Evolutionary conservation across 2,888 invertebrate species (phyloP), one percentile per base, ranked within the genome.

Genomic region (Epinotia ramella): DNA sequence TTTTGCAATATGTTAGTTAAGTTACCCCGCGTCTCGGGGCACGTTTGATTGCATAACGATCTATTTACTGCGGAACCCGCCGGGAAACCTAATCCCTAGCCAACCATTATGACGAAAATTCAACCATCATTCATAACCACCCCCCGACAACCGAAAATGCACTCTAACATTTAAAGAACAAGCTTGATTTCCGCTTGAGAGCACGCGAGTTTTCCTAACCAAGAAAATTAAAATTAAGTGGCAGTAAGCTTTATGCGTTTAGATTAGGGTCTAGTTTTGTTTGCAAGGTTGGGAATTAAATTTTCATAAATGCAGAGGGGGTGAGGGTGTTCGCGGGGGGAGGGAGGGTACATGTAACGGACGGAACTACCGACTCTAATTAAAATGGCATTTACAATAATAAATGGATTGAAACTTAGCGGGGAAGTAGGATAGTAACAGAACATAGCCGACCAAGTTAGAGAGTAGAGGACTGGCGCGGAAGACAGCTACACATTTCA

Each of bases 71-170:
- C 84, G 87, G 56, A 40, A 57, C 89, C 90, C 90, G 90, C 90
- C 86, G 90, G 92, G 91, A 90, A 93, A 92, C 92, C 91, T 92
- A 93, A 94, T 93, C 92, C 91, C 90, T 86, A 86, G 88, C 86
- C 87, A 86, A 90, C 91, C 89, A 92, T 93, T 93, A 94, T 90
- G 91, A 90, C 89, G 88, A 90, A 91, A 91, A 88, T 88, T 87
- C 87, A 86, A 87, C 84, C 87, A 88, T 89, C 88, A 86, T 84
- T 89, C 89, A 89, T 87, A 89, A 87, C 84, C 79, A 77, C 78
- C 65, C 76, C 73, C 70, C 73, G 63, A 73, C 76, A 78, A 78
- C 75, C 79, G 56, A 86, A 86, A 87, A 85, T 80, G 78, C 79
- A 84, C 91, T 88, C 85, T 91, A 87, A 82, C 81, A 18, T 75